These are phyloP conservation scores for Drosophila lacteicornis DNA, from an alignment of 1,140 invertebrate genomes.

Conservation along the genomic window DNA sequence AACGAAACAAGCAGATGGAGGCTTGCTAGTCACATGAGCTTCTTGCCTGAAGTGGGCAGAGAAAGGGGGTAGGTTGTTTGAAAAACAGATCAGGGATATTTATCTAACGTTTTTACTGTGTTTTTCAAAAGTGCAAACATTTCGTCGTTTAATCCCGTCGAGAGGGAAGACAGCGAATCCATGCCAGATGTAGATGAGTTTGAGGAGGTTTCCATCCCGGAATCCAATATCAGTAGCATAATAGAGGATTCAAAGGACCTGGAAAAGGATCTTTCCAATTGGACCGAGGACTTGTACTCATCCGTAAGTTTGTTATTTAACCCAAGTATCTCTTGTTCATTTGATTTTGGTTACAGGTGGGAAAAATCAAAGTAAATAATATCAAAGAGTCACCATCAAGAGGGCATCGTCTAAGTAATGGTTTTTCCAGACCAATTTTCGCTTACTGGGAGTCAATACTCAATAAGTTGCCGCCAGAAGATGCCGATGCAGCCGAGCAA, in stretches of 20 bases:
- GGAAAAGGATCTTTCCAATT: slow-evolving; percentile 4
- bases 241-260: neutral
- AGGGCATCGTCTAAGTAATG: no score
- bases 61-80: neutral
- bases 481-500: slow-evolving; percentile 5
- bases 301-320: neutral
- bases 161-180: slow-evolving; percentile 5
- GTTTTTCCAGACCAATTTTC: neutral
- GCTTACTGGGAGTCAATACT: slow-evolving; percentile 8
- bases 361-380: neutral
- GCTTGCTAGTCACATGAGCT: neutral
- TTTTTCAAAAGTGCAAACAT: neutral
- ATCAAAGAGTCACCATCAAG: neutral
- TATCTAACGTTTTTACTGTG: neutral
- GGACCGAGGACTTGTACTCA: slow-evolving; percentile 4
- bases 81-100: no score
- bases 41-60: neutral
- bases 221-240: neutral
- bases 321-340: neutral
- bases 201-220: neutral
- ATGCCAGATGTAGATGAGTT: neutral
- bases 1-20: neutral
- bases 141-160: neutral
- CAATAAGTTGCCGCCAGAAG: slow-evolving; percentile 1
- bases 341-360: neutral